Evolutionary conservation across 92 coral and sea anemone species (phyloP).

Genomic region (Siderastrea radians): DNA sequence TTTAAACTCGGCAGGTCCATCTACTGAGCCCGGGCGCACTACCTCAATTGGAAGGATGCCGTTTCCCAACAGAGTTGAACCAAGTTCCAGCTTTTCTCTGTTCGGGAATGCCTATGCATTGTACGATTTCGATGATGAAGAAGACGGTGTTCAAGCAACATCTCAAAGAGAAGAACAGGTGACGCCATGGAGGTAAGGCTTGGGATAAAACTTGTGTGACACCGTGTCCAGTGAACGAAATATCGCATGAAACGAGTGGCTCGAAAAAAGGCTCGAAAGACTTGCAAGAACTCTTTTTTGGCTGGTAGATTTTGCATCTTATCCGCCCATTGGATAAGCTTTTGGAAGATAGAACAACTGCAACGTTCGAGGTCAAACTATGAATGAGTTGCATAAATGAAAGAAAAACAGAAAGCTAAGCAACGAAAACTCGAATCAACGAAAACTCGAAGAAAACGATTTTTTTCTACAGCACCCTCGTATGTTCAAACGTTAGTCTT

Average conservation of each 20-base stretch:
- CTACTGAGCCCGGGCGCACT: conserved; percentile 52
- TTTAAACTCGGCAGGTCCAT: conserved; percentile 62
- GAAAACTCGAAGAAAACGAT: too few relatives aligned
- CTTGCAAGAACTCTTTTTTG: too few relatives aligned
- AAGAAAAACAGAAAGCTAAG: too few relatives aligned
- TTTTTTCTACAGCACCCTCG: too few relatives aligned
- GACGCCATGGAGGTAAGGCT: conserved; percentile 9
- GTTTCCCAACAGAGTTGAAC: conserved; percentile 82
- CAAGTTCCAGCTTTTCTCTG: conserved; percentile 81
- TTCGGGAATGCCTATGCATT: conserved; percentile 86
- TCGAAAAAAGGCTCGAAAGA: too few relatives aligned
- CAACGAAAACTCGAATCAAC: too few relatives aligned
- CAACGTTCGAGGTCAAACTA: too few relatives aligned
- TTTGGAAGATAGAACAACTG: too few relatives aligned
- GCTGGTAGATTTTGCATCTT: too few relatives aligned
- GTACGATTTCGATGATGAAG: conserved; percentile 69
- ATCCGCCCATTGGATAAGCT: too few relatives aligned
- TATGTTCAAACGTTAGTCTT: too few relatives aligned
- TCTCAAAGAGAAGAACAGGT: conserved; percentile 30
- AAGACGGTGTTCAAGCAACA: conserved; percentile 9
- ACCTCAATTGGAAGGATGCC: conserved; percentile 70
- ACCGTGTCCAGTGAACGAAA: background rate
- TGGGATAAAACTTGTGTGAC: background rate
- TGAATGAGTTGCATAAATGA: too few relatives aligned
- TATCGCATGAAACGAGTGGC: background rate